phyloP scores from a whole-genome alignment of 2,797 vertebrate species.

The Holocentrus rufus region DNA sequence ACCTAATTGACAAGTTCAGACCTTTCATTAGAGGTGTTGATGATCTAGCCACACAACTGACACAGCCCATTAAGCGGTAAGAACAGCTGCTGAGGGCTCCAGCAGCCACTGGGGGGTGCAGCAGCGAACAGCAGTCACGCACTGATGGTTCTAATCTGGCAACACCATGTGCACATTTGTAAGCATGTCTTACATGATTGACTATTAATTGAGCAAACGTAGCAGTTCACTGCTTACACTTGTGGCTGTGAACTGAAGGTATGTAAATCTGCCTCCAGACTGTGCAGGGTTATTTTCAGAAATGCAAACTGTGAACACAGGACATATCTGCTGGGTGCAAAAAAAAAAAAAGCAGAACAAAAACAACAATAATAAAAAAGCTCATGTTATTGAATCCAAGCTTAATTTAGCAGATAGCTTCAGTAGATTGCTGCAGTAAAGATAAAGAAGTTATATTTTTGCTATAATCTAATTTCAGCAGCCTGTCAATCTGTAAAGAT shows the following conservation, averaged over 20 bases:
- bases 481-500: too few species aligned
- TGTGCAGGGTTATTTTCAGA: not conserved
- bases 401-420: not conserved
- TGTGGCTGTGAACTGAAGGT: slow-evolving; percentile 18
- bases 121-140: slow-evolving; percentile 16
- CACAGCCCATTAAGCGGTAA: too few species aligned
- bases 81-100: slow-evolving; percentile 1
- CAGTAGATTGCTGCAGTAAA: too few species aligned
- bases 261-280: not conserved
- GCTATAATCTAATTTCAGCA: too few species aligned
- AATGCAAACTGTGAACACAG: not conserved
- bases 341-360: not conserved
- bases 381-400: not conserved
- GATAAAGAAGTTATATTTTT: too few species aligned
- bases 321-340: not conserved
- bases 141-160: slow-evolving; percentile 33
- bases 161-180: slow-evolving; percentile 37
- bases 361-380: not conserved
- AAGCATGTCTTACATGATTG: slow-evolving; percentile 15
- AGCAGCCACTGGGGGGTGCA: slow-evolving; percentile 32
- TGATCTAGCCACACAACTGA: not conserved
- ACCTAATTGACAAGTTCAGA: slow-evolving; percentile 9
- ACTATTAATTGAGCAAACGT: slow-evolving; percentile 14
- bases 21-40: slow-evolving; percentile 22
- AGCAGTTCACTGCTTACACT: slow-evolving; percentile 13